Percentiles rank a stretch among this genome's conserved stretches.
phyloP scores from a whole-genome alignment of 2,888 invertebrate genomes.

The Oligia strigilis region DNA sequence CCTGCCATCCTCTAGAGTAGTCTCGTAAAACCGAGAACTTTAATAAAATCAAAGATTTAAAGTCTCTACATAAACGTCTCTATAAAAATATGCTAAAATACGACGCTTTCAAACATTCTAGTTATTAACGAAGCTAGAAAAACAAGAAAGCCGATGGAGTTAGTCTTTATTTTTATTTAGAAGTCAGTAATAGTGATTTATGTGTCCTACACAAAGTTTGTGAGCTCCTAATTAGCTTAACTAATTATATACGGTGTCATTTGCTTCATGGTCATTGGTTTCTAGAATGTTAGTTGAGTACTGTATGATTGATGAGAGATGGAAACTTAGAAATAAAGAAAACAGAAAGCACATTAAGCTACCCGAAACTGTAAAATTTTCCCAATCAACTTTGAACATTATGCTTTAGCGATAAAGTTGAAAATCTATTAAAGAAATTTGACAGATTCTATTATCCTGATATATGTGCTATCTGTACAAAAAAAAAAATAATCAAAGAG shows the following conservation, averaged over 20 bases:
- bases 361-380: too few species aligned
- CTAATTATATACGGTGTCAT: constrained; percentile 22
- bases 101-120: constrained; percentile 6
- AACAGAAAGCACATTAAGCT: too few species aligned
- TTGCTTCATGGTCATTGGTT: constrained; percentile 6
- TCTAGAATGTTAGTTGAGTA: neutral
- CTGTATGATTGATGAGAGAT: too few species aligned
- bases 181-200: constrained; percentile 46
- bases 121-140: neutral
- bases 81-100: constrained; percentile 14
- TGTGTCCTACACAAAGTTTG: constrained; percentile 26
- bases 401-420: too few species aligned
- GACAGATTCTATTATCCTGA: too few species aligned
- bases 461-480: too few species aligned
- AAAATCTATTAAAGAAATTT: too few species aligned
- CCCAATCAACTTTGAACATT: too few species aligned
- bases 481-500: too few species aligned
- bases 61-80: neutral
- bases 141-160: constrained; percentile 15
- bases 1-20: neutral
- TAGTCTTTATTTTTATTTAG: constrained; percentile 28
- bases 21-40: neutral
- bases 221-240: constrained; percentile 25
- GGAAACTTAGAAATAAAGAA: too few species aligned
- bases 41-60: neutral